phyloP scores from a whole-genome alignment of 2,888 invertebrate genomes.

The Crioceris asparagi region DNA sequence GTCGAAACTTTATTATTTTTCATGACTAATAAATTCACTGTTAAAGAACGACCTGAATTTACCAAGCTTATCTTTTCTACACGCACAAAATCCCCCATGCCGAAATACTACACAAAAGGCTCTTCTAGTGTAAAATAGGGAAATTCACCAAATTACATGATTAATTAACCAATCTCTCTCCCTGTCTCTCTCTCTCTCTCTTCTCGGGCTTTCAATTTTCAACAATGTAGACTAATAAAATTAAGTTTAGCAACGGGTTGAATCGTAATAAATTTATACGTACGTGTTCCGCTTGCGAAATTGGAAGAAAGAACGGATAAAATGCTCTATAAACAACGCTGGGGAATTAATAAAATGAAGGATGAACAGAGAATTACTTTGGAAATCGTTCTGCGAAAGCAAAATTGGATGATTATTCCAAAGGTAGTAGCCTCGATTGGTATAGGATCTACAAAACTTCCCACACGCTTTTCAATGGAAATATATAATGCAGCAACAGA shows the following conservation, averaged over 20 bases:
- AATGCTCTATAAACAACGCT: conserved; percentile 27
- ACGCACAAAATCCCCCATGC: conserved; percentile 1
- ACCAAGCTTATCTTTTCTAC: not conserved
- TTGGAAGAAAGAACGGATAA: conserved; percentile 28
- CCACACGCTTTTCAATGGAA: no score
- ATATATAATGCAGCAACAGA: no score
- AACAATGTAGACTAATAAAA: conserved; percentile 41
- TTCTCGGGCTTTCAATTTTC: conserved; percentile 36
- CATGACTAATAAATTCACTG: no score
- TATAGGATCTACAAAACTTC: no score
- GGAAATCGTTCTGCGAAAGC: no score
- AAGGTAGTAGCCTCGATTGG: no score
- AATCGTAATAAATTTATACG: conserved; percentile 37
- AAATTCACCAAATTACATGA: conserved; percentile 35
- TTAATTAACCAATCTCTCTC: conserved; percentile 38
- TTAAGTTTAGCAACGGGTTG: conserved; percentile 40
- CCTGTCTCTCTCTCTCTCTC: no score
- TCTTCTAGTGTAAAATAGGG: conserved; percentile 31
- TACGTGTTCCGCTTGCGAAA: conserved; percentile 31
- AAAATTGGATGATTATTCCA: no score
- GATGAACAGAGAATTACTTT: no score
- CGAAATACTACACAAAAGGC: conserved; percentile 28
- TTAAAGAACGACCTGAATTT: no score
- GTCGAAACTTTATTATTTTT: no score
- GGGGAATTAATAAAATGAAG: conserved; percentile 20